phyloP scores from a whole-genome alignment of 2,797 vertebrate genomes.

The Hippopotamyrus pictus region DNA sequence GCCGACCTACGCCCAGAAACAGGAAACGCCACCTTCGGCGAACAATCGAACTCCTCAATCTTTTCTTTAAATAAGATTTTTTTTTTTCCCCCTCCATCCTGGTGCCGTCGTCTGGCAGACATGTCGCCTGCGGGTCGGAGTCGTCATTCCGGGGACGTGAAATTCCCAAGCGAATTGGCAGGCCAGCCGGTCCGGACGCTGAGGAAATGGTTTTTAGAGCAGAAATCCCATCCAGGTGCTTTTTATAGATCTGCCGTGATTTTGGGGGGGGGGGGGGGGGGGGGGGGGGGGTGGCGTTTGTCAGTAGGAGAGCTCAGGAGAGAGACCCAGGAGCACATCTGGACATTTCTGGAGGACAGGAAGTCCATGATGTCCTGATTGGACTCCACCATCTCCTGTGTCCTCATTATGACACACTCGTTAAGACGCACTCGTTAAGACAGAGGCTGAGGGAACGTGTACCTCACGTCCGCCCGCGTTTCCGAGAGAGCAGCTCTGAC shows the following conservation, averaged over 20 bases:
- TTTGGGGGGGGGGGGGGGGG: background rate
- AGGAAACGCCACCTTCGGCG: background rate
- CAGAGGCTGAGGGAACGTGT: background rate
- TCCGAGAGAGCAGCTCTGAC: background rate
- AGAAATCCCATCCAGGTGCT: background rate
- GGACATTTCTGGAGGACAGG: background rate
- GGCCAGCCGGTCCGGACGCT: background rate
- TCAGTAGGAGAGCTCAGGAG: background rate
- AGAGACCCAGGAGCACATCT: background rate
- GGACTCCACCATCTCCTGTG: background rate
- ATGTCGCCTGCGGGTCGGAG: background rate
- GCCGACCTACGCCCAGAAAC: conserved; percentile 38
- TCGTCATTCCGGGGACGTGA: background rate
- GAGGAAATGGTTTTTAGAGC: background rate
- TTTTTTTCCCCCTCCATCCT: background rate
- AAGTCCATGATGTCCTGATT: background rate
- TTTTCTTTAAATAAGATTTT: background rate
- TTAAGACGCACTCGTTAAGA: background rate
- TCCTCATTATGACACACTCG: background rate
- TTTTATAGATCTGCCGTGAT: background rate
- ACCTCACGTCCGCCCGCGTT: background rate
- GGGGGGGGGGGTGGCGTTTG: background rate
- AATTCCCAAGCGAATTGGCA: background rate
- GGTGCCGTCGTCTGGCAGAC: background rate
- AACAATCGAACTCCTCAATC: background rate